Evolutionary conservation across 2,888 invertebrate species (phyloP), one percentile per base, ranked within the genome.

Genomic region (Drosophila monieri): DNA sequence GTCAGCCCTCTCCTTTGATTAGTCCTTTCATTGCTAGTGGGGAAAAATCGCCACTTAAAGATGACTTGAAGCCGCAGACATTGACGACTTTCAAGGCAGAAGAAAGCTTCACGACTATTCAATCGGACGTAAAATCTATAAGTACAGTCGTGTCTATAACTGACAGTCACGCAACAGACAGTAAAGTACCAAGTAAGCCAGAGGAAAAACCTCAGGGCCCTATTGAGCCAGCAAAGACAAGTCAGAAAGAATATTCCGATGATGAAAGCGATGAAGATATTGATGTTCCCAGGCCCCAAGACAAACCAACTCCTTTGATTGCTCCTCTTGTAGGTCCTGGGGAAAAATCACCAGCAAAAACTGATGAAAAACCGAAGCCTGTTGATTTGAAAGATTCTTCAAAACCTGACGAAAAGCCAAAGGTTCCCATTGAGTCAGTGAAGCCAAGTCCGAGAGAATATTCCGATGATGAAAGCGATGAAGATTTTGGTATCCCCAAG

Each of bases 141-240:
- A 41, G 35, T 18, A 52, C 66, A 59, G 65, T 54, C 10, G 48
- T 41, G 23, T 49, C 51, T 1, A 37, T 55, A 2, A 51, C 14
- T 14, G 62, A 55, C 43, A 43, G 2, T 14, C 6, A 14, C 6
- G 37, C 15, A 14, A 15, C 5, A 0, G 37, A 37, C 14, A 35
- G 12, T 1, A 27, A 25, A 30, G 41, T 23, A 6, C 25, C 25
- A 15, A 23, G 6, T 32, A 43, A 53, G 12, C 35, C 21, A 10
- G 51, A 56, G 12, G 54, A 62, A n/a, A 58, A 70, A 52, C 70
- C 72, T 10, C 49, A 57, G 44, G 54, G 49, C 0, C 51, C 61
- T 1, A 18, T 37, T n/a, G 70, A 54, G 10, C 10, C 43, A 30
- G 55, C 52, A 37, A 73, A 76, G 53, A 46, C 35, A 3, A 27